phyloP scores from a whole-genome alignment of 2,888 invertebrate genomes.

The Altica lythri region DNA sequence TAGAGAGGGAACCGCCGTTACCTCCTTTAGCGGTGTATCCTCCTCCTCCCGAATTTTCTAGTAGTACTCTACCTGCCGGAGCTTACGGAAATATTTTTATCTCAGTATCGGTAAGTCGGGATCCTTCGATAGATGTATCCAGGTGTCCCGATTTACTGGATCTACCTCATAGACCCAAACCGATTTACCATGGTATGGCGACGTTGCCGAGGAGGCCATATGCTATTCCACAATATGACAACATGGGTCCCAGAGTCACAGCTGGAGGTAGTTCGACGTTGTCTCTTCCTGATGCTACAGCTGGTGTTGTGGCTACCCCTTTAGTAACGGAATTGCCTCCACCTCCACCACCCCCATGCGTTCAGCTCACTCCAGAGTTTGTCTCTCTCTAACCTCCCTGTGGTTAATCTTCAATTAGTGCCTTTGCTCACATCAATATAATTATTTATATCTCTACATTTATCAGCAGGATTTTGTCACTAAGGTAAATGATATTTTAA shows the following conservation, averaged over 20 bases:
- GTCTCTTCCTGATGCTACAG: slow-evolving; percentile 71
- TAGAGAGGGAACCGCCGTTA: slow-evolving; percentile 57
- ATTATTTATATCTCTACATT: slow-evolving; percentile 31
- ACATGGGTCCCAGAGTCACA: slow-evolving; percentile 87
- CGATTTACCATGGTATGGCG: slow-evolving; percentile 56
- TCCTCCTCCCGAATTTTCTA: slow-evolving; percentile 67
- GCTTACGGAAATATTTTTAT: slow-evolving; percentile 81
- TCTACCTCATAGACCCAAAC: slow-evolving; percentile 64
- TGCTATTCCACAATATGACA: slow-evolving; percentile 70
- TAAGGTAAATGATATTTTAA: slow-evolving; percentile 9
- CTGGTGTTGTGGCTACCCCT: slow-evolving; percentile 48
- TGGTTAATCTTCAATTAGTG: slow-evolving; percentile 58
- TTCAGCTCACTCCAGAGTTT: slow-evolving; percentile 63
- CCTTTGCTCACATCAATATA: slow-evolving; percentile 56
- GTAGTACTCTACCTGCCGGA: slow-evolving; percentile 59
- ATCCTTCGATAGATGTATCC: slow-evolving; percentile 67
- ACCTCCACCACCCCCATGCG: slow-evolving; percentile 65
- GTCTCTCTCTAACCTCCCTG: slow-evolving; percentile 61
- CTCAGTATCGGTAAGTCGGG: slow-evolving; percentile 78
- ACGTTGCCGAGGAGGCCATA: slow-evolving; percentile 55
- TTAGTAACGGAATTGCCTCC: slow-evolving; percentile 57
- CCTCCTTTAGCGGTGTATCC: slow-evolving; percentile 54
- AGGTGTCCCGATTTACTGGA: slow-evolving; percentile 83
- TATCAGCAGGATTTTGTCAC: slow-evolving; percentile 19
- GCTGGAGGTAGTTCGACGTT: slow-evolving; percentile 87